A percentile compares a stretch with the other conserved stretches of the same genome.
Conservation (phyloP, 2,113 vertebrate species). For the human (Homo sapiens) region GRCh38 chr12:110369001-110369500, state of each 20-base stretch:
- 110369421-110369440: background rate
- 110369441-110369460: background rate
- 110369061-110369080: background rate
- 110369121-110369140: no score
- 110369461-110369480: background rate
- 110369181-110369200: no score
- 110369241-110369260: no score
- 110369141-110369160: no score
- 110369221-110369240: no score
- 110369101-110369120: no score
- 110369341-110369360: background rate
- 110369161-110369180: no score
- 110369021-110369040: background rate
- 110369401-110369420: background rate
- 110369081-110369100: no score
- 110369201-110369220: no score
- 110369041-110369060: background rate
- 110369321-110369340: background rate
- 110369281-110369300: background rate
- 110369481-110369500: background rate
- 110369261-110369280: background rate
- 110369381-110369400: background rate
- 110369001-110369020: background rate
- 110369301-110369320: no score
- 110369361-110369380: background rate